Percentiles rank a stretch among this genome's conserved stretches.
Conservation (phyloP, 1,140 invertebrate genomes). For the Bacillus rossius region DNA sequence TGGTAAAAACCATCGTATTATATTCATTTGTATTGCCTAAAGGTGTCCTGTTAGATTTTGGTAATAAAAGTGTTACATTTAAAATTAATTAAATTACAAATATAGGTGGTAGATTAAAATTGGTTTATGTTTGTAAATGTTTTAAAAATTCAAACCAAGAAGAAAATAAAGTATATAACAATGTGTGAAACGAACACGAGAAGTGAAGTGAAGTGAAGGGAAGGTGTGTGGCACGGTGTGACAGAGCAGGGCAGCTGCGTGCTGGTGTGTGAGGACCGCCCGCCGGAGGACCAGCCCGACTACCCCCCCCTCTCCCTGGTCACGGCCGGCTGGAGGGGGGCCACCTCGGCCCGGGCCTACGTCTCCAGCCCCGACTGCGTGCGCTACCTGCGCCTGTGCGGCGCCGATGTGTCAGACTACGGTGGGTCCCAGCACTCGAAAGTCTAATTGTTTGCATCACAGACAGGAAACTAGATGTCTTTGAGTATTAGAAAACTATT, state of each 20-base stretch:
- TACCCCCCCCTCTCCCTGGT: conserved; percentile 52
- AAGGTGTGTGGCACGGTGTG: conserved; percentile 13
- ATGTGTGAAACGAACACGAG: not conserved
- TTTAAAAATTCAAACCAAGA: not conserved
- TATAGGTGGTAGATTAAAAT: too few relatives aligned
- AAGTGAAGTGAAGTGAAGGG: too few relatives aligned
- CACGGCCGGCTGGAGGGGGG: conserved; percentile 89
- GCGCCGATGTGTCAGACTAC: conserved; percentile 74
- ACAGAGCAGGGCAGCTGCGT: conserved; percentile 70
- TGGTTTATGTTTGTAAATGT: too few relatives aligned
- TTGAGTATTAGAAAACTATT: too few relatives aligned
- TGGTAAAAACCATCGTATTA: too few relatives aligned
- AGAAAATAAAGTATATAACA: not conserved
- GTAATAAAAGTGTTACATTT: too few relatives aligned
- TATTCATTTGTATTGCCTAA: too few relatives aligned
- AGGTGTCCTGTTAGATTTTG: too few relatives aligned
- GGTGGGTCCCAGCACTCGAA: conserved; percentile 40
- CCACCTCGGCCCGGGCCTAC: conserved; percentile 77
- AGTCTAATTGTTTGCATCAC: not conserved
- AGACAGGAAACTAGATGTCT: too few relatives aligned
- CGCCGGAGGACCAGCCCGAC: conserved; percentile 21
- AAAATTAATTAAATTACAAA: too few relatives aligned
- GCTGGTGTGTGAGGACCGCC: conserved; percentile 57
- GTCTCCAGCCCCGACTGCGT: conserved; percentile 74
- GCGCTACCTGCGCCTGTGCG: conserved; percentile 78